A percentile compares a stretch with the other conserved stretches of the same genome.
phyloP scores from a whole-genome alignment of 2,888 invertebrate species.

The Zele albiditarsus region DNA sequence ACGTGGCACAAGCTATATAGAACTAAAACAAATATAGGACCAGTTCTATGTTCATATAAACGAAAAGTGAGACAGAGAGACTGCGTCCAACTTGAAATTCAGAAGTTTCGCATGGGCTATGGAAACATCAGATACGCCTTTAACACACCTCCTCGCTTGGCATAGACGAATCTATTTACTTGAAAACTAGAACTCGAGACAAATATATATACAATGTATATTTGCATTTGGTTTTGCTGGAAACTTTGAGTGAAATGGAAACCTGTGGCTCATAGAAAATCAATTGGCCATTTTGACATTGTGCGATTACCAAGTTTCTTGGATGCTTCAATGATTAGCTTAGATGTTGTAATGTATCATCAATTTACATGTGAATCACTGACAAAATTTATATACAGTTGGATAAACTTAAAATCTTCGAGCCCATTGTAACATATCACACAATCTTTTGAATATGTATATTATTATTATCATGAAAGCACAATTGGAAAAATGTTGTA shows the following conservation, averaged over 20 bases:
- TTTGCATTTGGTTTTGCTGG: background rate
- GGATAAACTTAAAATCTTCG: background rate
- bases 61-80: background rate
- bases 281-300: conserved; percentile 10
- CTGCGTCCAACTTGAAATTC: conserved; percentile 10
- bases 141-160: background rate
- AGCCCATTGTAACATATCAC: too few relatives aligned
- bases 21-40: background rate
- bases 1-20: background rate
- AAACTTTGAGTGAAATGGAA: conserved; percentile 26
- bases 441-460: too few relatives aligned
- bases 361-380: background rate
- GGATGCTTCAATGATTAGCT: background rate
- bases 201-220: conserved; percentile 11
- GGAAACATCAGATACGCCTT: conserved; percentile 17
- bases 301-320: background rate
- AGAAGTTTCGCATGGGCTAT: conserved; percentile 4
- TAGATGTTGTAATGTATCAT: background rate
- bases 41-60: background rate
- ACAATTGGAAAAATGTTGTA: too few relatives aligned
- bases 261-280: conserved; percentile 15
- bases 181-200: conserved; percentile 12
- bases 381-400: background rate
- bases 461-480: too few relatives aligned
- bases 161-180: conserved; percentile 36